These are phyloP conservation scores for roundworm (Caenorhabditis elegans) DNA, from an alignment of 1,140 invertebrate genomes.

Conservation along the genomic window DNA sequence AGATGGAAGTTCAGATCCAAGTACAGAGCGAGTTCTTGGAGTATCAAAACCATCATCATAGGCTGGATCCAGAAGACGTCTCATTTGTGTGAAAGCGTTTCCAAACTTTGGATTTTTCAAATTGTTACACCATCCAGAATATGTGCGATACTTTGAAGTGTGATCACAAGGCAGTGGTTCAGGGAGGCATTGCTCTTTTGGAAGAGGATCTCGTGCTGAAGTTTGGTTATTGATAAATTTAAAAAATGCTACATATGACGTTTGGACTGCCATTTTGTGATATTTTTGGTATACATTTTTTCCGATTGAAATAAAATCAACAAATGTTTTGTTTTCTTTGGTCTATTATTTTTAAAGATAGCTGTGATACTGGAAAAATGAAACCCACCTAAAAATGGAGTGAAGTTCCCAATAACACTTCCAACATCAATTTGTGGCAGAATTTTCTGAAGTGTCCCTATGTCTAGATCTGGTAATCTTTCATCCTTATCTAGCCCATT, in stretches of 20 bases:
- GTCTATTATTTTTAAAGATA: too few species aligned
- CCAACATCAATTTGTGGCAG: constrained; percentile 63
- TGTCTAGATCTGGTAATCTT: constrained; percentile 57
- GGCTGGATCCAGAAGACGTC: constrained; percentile 79
- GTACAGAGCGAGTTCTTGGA: constrained; percentile 46
- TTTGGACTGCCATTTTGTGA: too few species aligned
- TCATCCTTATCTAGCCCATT: constrained; percentile 54
- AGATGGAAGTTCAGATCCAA: constrained; percentile 67
- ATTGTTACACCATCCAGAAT: constrained; percentile 88
- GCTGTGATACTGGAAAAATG: too few species aligned
- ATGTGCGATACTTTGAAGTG: constrained; percentile 78
- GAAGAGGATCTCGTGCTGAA: constrained; percentile 21
- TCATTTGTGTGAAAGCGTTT: constrained; percentile 76
- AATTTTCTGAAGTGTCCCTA: constrained; percentile 58
- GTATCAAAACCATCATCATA: constrained; percentile 79
- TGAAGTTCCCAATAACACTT: constrained; percentile 60
- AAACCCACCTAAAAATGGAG: constrained; percentile 52
- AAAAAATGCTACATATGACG: too few species aligned
- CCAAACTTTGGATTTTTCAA: constrained; percentile 81
- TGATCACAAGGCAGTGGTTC: constrained; percentile 75
- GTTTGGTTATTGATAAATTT: background rate
- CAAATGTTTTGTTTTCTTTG: too few species aligned
- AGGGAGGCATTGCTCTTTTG: constrained; percentile 56
- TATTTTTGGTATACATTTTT: too few species aligned
- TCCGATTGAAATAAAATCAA: too few species aligned